Base-by-base conservation (phyloP, 2,888 invertebrate genomes). In the Trachelus iudaicus region DNA sequence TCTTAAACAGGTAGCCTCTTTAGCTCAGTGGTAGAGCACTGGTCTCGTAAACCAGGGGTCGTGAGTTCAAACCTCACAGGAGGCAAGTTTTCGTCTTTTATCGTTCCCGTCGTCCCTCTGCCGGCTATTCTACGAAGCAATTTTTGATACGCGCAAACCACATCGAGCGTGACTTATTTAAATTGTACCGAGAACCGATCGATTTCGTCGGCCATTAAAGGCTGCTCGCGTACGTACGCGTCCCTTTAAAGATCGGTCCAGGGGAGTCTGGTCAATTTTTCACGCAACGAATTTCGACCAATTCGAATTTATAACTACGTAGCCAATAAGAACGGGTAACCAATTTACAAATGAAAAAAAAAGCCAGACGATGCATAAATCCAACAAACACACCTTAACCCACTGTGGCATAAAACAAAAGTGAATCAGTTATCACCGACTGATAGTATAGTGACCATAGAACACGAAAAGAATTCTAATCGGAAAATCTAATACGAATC, bases 161-260 rank as follows among this genome's bases (percentile, higher is more conserved):
- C 82, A 84, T 84, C 81, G 84, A 83, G 82, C 84, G 84, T 84
- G 83, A 86, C 81, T 84, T 83, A 86, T 86, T 84, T 83, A 82
- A 83, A 86, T 85, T 84, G 83, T 87, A 86, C 86, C 82, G 80
- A 79, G 87, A 86, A 87, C 82, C 85, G 85, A 85, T 85, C 80
- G 82, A 79, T 71, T 71, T 71, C 31, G 34, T 30, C 71, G 31
- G 30, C 12, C 71, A 12, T n/a, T 31, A 71, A 56, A 56, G 40
- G 40, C 9, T 56, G 40, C 40, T 23, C 40, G 40, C 40, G 23
- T 56, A 34, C 34, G 23, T 56, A 23, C 40, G 23, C 23, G 23
- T 23, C 40, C 23, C 40, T 23, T 56, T 23, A 56, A 33, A 30
- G 71, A 30, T 71, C 71, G 9, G 71, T 33, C 12, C 71, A 11